phyloP scores from a whole-genome alignment of 2,113 vertebrate genomes.

The Embiotoca jacksoni region DNA sequence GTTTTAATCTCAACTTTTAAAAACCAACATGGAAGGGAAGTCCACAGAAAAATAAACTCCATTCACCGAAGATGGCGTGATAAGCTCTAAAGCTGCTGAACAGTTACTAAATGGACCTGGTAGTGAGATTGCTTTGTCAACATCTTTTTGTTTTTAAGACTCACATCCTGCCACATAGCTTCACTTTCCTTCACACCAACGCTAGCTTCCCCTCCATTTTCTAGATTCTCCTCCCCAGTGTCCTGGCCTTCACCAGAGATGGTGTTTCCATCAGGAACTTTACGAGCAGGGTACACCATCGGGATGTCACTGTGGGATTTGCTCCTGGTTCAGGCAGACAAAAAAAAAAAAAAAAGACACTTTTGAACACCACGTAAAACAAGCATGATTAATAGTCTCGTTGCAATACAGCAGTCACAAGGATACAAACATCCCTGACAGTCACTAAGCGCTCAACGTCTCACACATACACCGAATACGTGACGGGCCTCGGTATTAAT shows the following conservation, averaged over 20 bases:
- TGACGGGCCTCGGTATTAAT: background rate
- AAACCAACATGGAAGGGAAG: no score
- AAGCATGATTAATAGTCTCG: constrained; percentile 2
- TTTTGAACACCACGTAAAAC: background rate
- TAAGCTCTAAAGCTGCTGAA: background rate
- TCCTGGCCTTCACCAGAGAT: constrained; percentile 29
- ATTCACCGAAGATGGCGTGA: background rate
- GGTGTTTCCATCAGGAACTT: constrained; percentile 40
- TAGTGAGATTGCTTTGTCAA: background rate
- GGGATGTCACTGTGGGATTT: constrained; percentile 94
- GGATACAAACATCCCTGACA: fast-evolving
- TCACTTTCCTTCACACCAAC: constrained; percentile 88
- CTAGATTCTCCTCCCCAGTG: constrained; percentile 67
- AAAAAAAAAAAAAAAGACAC: constrained; percentile 17
- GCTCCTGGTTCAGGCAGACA: constrained; percentile 85
- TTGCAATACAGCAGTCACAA: background rate
- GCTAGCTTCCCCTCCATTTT: constrained; percentile 85
- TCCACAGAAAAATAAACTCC: background rate
- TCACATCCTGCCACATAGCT: constrained; percentile 94
- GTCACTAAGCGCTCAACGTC: background rate
- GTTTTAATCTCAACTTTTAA: no score
- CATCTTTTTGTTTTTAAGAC: constrained; percentile 21
- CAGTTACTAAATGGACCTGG: background rate
- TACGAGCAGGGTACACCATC: constrained; percentile 78
- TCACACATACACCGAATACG: background rate